Base-by-base conservation (phyloP, 2,888 invertebrate species). In the Resseliella maxima region DNA sequence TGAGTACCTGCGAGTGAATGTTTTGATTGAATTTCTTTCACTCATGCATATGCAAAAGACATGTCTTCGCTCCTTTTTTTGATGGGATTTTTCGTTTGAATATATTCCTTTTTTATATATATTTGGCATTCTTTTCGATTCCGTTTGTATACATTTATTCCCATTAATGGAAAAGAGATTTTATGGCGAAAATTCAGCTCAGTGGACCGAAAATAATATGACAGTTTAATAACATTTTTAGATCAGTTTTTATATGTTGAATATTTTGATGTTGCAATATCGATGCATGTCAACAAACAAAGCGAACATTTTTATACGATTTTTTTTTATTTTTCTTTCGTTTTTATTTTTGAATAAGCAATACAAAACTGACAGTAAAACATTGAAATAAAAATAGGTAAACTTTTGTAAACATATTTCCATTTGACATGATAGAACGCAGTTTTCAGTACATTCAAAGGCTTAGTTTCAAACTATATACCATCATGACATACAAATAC, bases 1-100 rank as follows among this genome's bases (percentile, higher is more conserved):
- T 18, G 50, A 50, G 21, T 50, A 59, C 59, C 59, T 59, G 59
- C 10, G 21, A 59, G 59, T 27, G 24, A 59, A 27, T 59, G 15
- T 59, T 59, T 59, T 24, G 59, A 59, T 59, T 59, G 24, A 27
- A 27, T 50, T 21, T 50, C 2, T 8, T 50, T 21, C 50, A 18
- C 27, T 59, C 59, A 59, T 59, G 59, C 59, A 59, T 59, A 59
- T 59, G 59, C 59, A 59, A 27, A 59, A 3, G 27, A 59, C 24
- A 27, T 59, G 24, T 27, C 24, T 59, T 24, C 24, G 24, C 27
- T 59, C 18, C 18, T 50, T 50, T 50, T 24, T 59, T 59, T 59
- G 5, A 59, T 3, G 5, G 24, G 2, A 59, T 27, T 59, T 59
- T 59, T 59, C 59, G 24, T 59, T 59, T 5, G 27, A 3, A 59